These are phyloP conservation scores for Sylvietta virens DNA, from an alignment of 2,113 vertebrate genomes.

Conservation along the genomic window DNA sequence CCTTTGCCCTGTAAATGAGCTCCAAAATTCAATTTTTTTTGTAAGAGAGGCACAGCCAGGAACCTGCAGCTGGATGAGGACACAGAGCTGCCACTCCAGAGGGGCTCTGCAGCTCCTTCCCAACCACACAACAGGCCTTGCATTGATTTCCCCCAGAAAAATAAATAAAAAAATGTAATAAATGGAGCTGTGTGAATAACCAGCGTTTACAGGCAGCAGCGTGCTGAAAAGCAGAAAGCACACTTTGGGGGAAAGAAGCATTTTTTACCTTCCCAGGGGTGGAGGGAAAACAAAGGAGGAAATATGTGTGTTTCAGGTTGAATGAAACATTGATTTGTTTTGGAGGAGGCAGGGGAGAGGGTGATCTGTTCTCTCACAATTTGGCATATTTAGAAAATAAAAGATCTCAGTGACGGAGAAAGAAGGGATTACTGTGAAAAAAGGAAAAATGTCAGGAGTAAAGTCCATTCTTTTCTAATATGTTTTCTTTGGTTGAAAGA, in stretches of 20 bases:
- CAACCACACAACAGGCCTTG: neutral
- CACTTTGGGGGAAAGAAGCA: neutral
- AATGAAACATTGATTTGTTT: constrained; percentile 35
- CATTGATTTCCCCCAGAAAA: neutral
- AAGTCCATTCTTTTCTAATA: neutral
- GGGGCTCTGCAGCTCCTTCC: neutral
- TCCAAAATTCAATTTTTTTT: neutral
- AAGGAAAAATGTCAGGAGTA: neutral
- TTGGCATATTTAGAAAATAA: neutral
- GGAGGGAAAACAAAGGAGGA: neutral
- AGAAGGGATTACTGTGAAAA: neutral
- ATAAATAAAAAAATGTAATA: neutral
- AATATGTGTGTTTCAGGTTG: neutral
- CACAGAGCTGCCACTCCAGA: neutral
- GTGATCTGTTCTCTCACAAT: neutral
- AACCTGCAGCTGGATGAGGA: neutral
- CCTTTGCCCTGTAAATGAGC: neutral
- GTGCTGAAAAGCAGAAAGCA: neutral
- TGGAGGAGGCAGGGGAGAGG: neutral
- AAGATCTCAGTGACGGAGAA: neutral
- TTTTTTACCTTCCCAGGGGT: neutral
- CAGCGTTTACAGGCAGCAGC: neutral
- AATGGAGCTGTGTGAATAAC: neutral
- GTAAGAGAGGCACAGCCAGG: neutral
- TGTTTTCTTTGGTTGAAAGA: neutral